These are phyloP conservation scores for Aldabrachelys gigantea DNA, from an alignment of 2,113 vertebrate species.

Conservation along the genomic window DNA sequence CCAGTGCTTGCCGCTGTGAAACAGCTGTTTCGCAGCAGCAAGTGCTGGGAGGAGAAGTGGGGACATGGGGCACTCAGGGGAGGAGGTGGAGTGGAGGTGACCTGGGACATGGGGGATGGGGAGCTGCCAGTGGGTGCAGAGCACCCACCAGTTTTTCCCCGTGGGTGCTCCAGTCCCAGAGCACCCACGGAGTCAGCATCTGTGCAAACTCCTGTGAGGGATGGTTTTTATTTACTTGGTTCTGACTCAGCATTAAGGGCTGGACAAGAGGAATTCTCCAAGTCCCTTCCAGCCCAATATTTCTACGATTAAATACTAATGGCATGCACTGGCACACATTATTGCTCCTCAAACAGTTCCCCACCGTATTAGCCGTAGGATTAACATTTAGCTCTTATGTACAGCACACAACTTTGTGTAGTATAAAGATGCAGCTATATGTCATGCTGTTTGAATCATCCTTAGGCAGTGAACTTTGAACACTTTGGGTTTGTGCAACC, in stretches of 20 bases:
- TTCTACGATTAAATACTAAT: not conserved
- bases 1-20: no score
- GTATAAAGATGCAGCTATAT: not conserved
- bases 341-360: not conserved
- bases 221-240: not conserved
- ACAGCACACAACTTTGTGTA: not conserved
- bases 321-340: not conserved
- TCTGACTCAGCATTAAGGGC: not conserved
- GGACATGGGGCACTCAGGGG: no score
- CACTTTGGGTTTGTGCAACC: not conserved
- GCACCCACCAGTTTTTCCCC: no score
- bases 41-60: no score
- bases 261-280: not conserved
- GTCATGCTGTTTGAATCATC: not conserved
- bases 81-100: no score
- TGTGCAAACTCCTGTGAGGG: not conserved
- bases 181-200: no score
- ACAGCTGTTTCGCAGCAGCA: no score
- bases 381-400: not conserved
- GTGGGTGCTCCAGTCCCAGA: no score
- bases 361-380: not conserved
- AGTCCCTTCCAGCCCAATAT: not conserved
- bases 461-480: not conserved
- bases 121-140: no score
- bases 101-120: no score